Percentiles rank a stretch among this genome's conserved stretches.
These are phyloP conservation scores for Melanotaenia nigrans DNA, from an alignment of 2,797 vertebrate species.

Conservation along the genomic window DNA sequence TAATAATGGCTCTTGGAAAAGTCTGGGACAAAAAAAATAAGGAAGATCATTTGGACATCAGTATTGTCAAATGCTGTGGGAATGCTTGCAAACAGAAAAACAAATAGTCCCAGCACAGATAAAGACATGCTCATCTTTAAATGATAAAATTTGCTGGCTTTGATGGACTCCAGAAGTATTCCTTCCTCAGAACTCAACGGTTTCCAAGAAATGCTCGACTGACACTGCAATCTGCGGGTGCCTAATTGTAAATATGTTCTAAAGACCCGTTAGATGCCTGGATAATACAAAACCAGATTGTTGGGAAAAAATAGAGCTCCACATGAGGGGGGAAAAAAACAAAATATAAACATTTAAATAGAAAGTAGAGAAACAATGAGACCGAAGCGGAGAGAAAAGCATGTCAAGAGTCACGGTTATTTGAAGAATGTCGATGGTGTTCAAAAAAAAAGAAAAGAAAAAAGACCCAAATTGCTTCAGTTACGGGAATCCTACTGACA, in stretches of 20 bases:
- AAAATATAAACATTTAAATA: constrained; percentile 27
- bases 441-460: constrained; percentile 35
- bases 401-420: constrained; percentile 74
- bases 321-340: constrained; percentile 7
- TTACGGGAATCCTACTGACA: constrained; percentile 76
- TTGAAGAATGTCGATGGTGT: constrained; percentile 75
- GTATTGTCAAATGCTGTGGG: background rate
- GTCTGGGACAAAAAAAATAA: background rate
- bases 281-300: constrained; percentile 15
- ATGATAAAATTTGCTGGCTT: constrained; percentile 1
- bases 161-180: background rate
- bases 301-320: constrained; percentile 17
- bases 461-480: constrained; percentile 57
- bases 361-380: constrained; percentile 22
- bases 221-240: background rate
- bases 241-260: constrained; percentile 9
- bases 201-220: constrained; percentile 16
- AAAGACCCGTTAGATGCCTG: background rate
- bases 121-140: background rate
- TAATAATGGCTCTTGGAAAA: background rate
- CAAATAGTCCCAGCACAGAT: constrained; percentile 1
- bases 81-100: constrained; percentile 8
- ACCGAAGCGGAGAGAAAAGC: constrained; percentile 53
- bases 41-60: background rate
- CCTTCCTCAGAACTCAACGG: constrained; percentile 1